Evolutionary conservation across 2,888 invertebrate species (phyloP), one percentile per base, ranked within the genome.

Genomic region (Aporophyla nigra): DNA sequence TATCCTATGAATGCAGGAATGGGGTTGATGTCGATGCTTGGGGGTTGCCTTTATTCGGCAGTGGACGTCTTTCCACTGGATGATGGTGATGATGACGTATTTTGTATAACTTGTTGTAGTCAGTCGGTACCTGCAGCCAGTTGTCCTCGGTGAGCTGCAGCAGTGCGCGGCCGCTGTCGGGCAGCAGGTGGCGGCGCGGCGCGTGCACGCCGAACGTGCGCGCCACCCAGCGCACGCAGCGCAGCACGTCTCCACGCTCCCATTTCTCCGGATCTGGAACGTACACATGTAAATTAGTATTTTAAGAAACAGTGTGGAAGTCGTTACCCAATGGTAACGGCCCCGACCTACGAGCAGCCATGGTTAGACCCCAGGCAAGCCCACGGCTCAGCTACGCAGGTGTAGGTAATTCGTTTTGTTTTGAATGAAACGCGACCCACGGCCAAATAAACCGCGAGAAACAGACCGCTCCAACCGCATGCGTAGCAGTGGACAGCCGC

Each of bases 91-190:
- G 4, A 4, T 27, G 7, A 21, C 12, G 27, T 21, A 2, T 14
- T 27, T 21, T 14, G 12, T 49, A 24, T 9, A 49, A 19, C 46
- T 7, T 49, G 0, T 33, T 24, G 24, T 24, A 33, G 3, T 5
- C 33, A 33, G n/a, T 56, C 54, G n/a, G n/a, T 56, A 67, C 96
- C 92, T 94, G 93, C 53, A 94, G 90, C 94, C 97, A 96, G 85
- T 97, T 95, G 6, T 97, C 96, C 62, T 97, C 94, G n/a, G 97
- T 95, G 92, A 98, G 97, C 24, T 90, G 91, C 79, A 97, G 94
- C 88, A 97, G 94, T 71, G 93, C 95, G 12, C 83, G 84, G 21
- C 97, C 97, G 59, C 91, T 86, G 86, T 84, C 85, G 2, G 97
- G 97, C 92, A 97, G 96, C 89, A 95, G 93, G 85, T 94, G 94